Evolutionary conservation across 1,140 invertebrate species (phyloP).

Genomic region (Spodoptera litura): DNA sequence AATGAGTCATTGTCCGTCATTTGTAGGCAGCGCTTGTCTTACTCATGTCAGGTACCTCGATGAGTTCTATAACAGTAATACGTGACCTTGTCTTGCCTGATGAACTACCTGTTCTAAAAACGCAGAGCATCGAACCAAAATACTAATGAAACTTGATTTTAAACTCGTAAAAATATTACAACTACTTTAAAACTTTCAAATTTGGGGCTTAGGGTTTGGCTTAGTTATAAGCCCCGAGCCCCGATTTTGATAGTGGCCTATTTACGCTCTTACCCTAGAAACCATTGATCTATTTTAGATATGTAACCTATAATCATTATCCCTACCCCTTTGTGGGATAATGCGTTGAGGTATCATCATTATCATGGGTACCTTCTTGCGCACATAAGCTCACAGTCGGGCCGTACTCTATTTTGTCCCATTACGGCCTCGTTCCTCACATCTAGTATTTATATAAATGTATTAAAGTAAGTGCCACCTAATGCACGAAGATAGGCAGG

Average conservation of each 20-base stretch:
- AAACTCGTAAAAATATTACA: slow-evolving; percentile 10
- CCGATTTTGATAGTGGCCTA: slow-evolving; percentile 14
- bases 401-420: slow-evolving; percentile 22
- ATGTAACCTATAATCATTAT: slow-evolving; percentile 42
- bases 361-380: slow-evolving; percentile 44
- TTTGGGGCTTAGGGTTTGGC: not conserved
- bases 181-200: not conserved
- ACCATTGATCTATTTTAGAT: slow-evolving; percentile 46
- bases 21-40: slow-evolving; percentile 4
- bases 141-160: not conserved
- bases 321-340: slow-evolving; percentile 39
- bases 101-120: not conserved
- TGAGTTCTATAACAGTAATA: not conserved
- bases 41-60: not conserved
- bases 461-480: slow-evolving; percentile 34
- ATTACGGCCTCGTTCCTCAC: slow-evolving; percentile 24
- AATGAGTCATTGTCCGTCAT: slow-evolving; percentile 4
- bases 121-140: not conserved
- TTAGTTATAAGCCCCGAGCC: slow-evolving; percentile 1
- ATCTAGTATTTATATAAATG: slow-evolving; percentile 45
- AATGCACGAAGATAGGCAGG: slow-evolving; percentile 8
- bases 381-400: slow-evolving; percentile 24
- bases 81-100: not conserved
- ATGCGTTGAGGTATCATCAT: slow-evolving; percentile 40
- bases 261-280: not conserved